Conservation (phyloP, 2,113 vertebrate species). For the Eupsittula cactorum region DNA sequence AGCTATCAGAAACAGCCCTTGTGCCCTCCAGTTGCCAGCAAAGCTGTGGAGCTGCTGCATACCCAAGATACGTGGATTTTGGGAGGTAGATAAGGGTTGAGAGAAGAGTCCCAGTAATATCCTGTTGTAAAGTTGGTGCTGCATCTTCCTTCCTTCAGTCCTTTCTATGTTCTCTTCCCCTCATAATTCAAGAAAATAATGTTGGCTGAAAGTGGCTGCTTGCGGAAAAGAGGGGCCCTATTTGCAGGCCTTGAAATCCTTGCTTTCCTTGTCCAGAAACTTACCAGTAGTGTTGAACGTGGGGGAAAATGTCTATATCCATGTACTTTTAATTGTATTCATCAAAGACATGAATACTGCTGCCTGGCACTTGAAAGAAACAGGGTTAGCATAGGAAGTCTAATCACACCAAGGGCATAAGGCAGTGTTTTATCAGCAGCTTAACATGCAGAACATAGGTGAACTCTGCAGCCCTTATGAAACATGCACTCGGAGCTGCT, state of each 20-base stretch:
- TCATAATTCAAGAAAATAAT: background rate
- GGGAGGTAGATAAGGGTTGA: background rate
- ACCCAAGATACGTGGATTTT: background rate
- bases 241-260: background rate
- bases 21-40: background rate
- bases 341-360: background rate
- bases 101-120: background rate
- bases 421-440: background rate
- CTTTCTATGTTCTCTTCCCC: background rate
- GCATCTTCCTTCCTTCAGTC: background rate
- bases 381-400: fast-evolving
- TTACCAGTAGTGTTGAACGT: background rate
- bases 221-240: background rate
- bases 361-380: background rate
- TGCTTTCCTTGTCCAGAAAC: background rate
- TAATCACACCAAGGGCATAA: fast-evolving
- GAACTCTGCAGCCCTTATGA: background rate
- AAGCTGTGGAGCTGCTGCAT: fast-evolving
- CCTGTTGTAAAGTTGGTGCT: background rate
- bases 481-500: background rate
- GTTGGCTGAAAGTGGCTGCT: background rate
- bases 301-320: background rate
- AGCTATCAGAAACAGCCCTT: fast-evolving
- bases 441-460: background rate
- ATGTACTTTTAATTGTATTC: background rate